Percentiles rank a stretch among this genome's conserved stretches.
Conservation (phyloP, 2,113 vertebrate species). For the Festucalex cinctus region DNA sequence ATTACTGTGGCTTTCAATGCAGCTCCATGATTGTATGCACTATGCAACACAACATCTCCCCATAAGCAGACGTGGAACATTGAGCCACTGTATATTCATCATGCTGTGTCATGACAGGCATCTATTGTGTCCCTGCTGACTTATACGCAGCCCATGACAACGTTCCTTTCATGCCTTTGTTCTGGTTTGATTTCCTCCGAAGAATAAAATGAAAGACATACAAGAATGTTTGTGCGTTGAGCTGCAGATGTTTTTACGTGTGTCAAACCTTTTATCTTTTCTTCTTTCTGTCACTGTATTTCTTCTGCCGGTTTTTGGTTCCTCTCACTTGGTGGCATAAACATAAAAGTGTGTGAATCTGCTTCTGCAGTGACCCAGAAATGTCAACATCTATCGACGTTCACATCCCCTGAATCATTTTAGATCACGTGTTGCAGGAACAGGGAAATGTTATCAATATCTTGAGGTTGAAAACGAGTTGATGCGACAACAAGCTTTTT, state of each 20-base stretch:
- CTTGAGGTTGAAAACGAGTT: conserved; percentile 8
- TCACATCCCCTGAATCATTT: conserved; percentile 45
- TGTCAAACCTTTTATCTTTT: conserved; percentile 17
- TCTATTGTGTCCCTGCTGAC: conserved; percentile 32
- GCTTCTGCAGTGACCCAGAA: conserved; percentile 53
- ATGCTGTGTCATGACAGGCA: conserved; percentile 22
- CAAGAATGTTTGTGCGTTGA: conserved; percentile 1
- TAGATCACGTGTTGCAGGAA: conserved; percentile 40
- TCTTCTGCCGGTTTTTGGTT: conserved; percentile 6
- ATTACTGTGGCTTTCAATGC: conserved; percentile 14
- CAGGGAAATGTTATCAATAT: conserved; percentile 14
- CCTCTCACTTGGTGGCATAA: conserved; percentile 26
- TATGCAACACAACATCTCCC: not conserved
- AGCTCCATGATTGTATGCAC: conserved; percentile 19
- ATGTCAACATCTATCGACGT: conserved; percentile 46
- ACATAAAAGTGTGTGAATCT: conserved; percentile 20
- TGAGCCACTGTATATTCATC: conserved; percentile 30
- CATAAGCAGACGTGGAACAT: conserved; percentile 25
- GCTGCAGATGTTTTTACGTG: not conserved
- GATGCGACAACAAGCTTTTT: conserved; percentile 19
- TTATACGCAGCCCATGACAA: conserved; percentile 20
- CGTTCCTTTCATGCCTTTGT: conserved; percentile 8
- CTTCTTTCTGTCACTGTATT: conserved; percentile 22
- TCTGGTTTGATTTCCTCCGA: conserved; percentile 8
- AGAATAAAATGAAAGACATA: not conserved